These are phyloP conservation scores for Heliconius congener DNA, from an alignment of 1,140 invertebrate genomes.

Conservation along the genomic window DNA sequence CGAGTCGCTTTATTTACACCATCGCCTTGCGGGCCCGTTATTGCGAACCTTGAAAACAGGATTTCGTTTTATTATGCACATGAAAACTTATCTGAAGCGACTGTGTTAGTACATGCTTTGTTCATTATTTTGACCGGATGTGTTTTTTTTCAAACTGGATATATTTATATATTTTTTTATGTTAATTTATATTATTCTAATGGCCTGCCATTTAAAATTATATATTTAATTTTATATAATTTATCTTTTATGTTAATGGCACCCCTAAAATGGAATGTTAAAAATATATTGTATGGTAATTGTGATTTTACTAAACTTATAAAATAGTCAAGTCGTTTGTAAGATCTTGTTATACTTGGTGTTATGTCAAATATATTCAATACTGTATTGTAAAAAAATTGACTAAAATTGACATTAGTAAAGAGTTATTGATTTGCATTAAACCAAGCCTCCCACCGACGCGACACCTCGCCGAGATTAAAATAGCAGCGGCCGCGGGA, in stretches of 20 bases:
- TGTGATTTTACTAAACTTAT: background rate
- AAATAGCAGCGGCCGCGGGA: conserved; percentile 65
- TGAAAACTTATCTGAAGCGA: conserved; percentile 43
- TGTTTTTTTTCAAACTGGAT: background rate
- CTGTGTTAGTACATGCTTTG: conserved; percentile 42
- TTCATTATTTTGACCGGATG: conserved; percentile 23
- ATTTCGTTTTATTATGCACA: conserved; percentile 56
- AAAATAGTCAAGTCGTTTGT: background rate
- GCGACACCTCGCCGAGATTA: conserved; percentile 50
- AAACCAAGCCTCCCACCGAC: background rate
- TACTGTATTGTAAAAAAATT: background rate
- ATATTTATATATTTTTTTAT: background rate
- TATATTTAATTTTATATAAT: no score
- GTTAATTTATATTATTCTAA: background rate
- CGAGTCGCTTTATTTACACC: conserved; percentile 69
- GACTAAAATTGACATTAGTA: background rate
- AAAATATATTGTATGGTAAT: background rate
- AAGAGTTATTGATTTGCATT: background rate
- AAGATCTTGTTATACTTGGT: background rate
- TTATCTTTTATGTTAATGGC: no score
- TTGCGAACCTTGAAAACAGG: conserved; percentile 68
- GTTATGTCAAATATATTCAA: background rate
- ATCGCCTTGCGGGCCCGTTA: conserved; percentile 68
- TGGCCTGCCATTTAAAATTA: background rate
- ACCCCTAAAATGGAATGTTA: no score